These are phyloP conservation scores for Solea senegalensis DNA, from an alignment of 2,113 vertebrate species.

Conservation along the genomic window DNA sequence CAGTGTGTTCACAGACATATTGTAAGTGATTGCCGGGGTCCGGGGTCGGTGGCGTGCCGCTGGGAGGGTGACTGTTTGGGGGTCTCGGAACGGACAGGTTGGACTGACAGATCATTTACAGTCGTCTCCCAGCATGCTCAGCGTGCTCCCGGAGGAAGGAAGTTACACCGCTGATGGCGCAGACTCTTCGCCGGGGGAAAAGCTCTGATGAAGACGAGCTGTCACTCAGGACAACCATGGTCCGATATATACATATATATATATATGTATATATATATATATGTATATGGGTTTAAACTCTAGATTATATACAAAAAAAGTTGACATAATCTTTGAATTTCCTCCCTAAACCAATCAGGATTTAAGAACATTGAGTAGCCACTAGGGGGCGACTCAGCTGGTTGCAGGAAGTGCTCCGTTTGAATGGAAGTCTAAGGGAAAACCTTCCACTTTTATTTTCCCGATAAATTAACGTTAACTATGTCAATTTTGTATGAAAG, in stretches of 20 bases:
- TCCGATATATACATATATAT: background rate
- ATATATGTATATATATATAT: too few species aligned
- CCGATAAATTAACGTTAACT: too few species aligned
- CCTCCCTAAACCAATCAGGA: too few species aligned
- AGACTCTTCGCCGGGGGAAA: background rate
- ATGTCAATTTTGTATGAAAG: too few species aligned
- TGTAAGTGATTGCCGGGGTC: conserved; percentile 5
- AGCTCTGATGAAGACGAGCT: conserved; percentile 36
- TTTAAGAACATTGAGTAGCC: too few species aligned
- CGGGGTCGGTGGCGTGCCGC: conserved; percentile 19
- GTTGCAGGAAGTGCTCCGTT: too few species aligned
- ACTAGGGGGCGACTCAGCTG: too few species aligned
- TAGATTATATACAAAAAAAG: too few species aligned
- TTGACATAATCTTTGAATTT: too few species aligned
- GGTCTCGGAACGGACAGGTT: conserved; percentile 43
- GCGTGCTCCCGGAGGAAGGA: conserved; percentile 17
- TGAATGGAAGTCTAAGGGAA: too few species aligned
- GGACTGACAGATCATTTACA: conserved; percentile 39
- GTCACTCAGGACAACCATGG: conserved; percentile 28
- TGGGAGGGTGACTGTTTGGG: conserved; percentile 33
- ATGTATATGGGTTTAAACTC: too few species aligned
- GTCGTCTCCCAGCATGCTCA: conserved; percentile 41
- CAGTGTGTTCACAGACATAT: background rate
- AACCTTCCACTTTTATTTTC: too few species aligned
- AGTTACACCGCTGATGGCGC: background rate